These are phyloP conservation scores for Apotomis capreana DNA, from an alignment of 2,888 invertebrate genomes.

Conservation along the genomic window DNA sequence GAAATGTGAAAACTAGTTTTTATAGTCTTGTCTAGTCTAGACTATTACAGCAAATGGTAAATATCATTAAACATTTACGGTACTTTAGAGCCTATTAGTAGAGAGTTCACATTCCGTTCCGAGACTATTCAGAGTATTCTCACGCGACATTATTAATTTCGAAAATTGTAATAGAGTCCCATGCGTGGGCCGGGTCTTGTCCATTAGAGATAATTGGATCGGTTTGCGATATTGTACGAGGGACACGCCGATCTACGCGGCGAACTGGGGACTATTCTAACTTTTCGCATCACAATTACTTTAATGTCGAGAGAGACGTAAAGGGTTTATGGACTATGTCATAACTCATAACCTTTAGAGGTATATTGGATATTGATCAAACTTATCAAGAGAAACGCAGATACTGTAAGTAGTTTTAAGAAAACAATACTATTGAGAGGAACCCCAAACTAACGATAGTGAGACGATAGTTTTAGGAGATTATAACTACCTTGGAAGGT, in stretches of 20 bases:
- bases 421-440: too few relatives aligned
- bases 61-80: too few relatives aligned
- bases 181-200: conserved; percentile 47
- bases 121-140: background rate
- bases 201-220: conserved; percentile 78
- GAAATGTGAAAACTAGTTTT: background rate
- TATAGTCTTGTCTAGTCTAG: background rate
- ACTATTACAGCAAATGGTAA: background rate
- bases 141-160: conserved; percentile 32
- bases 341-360: too few relatives aligned
- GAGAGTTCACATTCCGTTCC: background rate
- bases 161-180: conserved; percentile 34
- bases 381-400: too few relatives aligned
- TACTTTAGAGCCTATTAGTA: background rate
- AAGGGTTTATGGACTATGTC: too few relatives aligned
- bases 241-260: conserved; percentile 40
- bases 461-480: too few relatives aligned
- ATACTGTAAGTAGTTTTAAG: too few relatives aligned
- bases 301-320: background rate
- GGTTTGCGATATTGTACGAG: conserved; percentile 52
- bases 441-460: too few relatives aligned
- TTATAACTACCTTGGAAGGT: too few relatives aligned
- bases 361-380: too few relatives aligned
- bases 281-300: background rate
- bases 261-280: conserved; percentile 30